A percentile compares a stretch with the other conserved stretches of the same genome.
phyloP scores from a whole-genome alignment of 2,888 invertebrate genomes.

The Lamproptera curius region DNA sequence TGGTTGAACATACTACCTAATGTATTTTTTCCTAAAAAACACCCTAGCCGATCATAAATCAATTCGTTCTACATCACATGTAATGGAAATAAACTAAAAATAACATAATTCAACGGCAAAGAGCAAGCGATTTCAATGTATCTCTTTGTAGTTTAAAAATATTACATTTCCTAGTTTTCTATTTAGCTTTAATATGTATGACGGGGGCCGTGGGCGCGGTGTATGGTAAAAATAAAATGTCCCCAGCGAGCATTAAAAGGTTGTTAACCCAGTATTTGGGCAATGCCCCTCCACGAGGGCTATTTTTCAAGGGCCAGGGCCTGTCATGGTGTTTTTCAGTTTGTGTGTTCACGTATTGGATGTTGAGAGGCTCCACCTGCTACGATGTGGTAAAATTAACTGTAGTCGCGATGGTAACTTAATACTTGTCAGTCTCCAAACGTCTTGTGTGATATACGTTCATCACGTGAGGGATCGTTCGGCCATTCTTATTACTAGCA shows the following conservation, averaged over 20 bases:
- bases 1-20: no score
- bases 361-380: slow-evolving; percentile 49
- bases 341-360: slow-evolving; percentile 38
- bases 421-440: slow-evolving; percentile 18
- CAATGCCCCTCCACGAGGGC: slow-evolving; percentile 55
- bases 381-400: slow-evolving; percentile 28
- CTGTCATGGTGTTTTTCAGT: slow-evolving; percentile 43
- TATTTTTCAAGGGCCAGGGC: slow-evolving; percentile 65
- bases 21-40: no score
- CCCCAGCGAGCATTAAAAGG: slow-evolving; percentile 72
- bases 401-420: slow-evolving; percentile 16
- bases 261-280: slow-evolving; percentile 75
- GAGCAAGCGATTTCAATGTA: neutral
- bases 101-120: neutral
- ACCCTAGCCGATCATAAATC: no score
- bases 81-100: neutral
- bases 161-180: neutral
- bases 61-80: neutral
- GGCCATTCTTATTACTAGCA: no score
- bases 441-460: slow-evolving; percentile 7
- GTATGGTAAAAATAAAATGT: slow-evolving; percentile 75
- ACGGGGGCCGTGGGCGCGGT: slow-evolving; percentile 31
- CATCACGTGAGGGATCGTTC: slow-evolving; percentile 4
- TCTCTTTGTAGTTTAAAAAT: neutral
- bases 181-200: slow-evolving; percentile 28